These are phyloP conservation scores for Syngnathus acus DNA, from an alignment of 2,797 vertebrate species.

Conservation along the genomic window DNA sequence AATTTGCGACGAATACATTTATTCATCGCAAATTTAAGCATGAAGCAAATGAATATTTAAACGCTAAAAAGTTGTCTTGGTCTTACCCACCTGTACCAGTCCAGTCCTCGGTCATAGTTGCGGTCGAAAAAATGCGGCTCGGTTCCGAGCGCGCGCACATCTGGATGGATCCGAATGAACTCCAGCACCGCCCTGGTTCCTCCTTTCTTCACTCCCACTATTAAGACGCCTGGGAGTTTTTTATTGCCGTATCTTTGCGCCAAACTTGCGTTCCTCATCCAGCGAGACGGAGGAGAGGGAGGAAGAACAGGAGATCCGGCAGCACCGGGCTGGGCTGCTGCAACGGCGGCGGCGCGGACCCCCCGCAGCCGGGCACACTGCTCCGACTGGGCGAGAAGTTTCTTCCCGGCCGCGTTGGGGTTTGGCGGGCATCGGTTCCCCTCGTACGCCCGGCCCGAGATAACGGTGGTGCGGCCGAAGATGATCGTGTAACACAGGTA, in stretches of 20 bases:
- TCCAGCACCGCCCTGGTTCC: conserved; percentile 92
- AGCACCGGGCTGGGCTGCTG: conserved; percentile 34
- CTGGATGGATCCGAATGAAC: conserved; percentile 91
- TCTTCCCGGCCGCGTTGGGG: conserved; percentile 70
- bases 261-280: conserved; percentile 61
- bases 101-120: conserved; percentile 87
- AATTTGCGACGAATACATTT: background rate
- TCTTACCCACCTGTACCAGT: conserved; percentile 87
- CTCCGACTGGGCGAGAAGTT: conserved; percentile 79
- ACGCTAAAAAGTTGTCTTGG: background rate
- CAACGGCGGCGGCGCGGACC: conserved; percentile 24
- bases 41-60: background rate
- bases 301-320: conserved; percentile 32
- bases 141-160: conserved; percentile 88
- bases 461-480: conserved; percentile 74
- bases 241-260: conserved; percentile 76
- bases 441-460: conserved; percentile 68
- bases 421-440: conserved; percentile 68
- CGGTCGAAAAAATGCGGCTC: conserved; percentile 96
- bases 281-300: conserved; percentile 28
- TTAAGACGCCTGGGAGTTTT: conserved; percentile 83
- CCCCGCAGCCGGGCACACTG: conserved; percentile 62
- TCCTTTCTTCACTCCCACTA: conserved; percentile 93
- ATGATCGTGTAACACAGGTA: conserved; percentile 85
- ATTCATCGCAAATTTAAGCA: background rate